Evolutionary conservation across 1,140 invertebrate species (phyloP).

Genomic region (Papilio machaon): DNA sequence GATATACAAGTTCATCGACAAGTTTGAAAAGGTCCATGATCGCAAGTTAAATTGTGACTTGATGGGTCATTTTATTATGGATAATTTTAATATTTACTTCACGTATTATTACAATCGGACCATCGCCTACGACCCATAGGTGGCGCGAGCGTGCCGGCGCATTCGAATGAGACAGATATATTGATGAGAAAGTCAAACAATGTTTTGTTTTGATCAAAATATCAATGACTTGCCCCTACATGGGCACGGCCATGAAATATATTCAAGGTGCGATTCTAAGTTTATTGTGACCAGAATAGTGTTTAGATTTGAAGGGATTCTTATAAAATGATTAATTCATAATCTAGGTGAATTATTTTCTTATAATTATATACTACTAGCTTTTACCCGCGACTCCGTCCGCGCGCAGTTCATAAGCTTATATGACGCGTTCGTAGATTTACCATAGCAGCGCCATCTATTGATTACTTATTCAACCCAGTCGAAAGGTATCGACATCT

Average conservation of each 20-base stretch:
- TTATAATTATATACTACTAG: no score
- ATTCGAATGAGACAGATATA: conserved; percentile 51
- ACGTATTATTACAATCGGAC: conserved; percentile 55
- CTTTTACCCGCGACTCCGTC: no score
- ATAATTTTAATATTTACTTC: conserved; percentile 46
- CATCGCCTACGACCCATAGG: conserved; percentile 56
- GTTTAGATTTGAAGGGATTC: conserved; percentile 5
- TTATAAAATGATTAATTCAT: neutral
- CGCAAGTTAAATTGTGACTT: neutral
- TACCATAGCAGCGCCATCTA: no score
- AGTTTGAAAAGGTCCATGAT: conserved; percentile 11
- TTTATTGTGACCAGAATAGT: conserved; percentile 32
- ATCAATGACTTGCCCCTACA: conserved; percentile 50
- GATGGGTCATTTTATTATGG: conserved; percentile 9
- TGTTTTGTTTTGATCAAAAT: conserved; percentile 57
- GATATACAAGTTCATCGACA: conserved; percentile 23
- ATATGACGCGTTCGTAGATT: no score
- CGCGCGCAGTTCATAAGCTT: no score
- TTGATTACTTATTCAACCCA: no score
- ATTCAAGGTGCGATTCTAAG: conserved; percentile 27
- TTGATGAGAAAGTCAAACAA: conserved; percentile 54
- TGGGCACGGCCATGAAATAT: conserved; percentile 36
- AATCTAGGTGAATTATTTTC: neutral
- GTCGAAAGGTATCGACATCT: no score
- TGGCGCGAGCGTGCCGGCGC: conserved; percentile 46